Evolutionary conservation across 2,113 vertebrate species (phyloP).

Genomic region (Paralichthys olivaceus): DNA sequence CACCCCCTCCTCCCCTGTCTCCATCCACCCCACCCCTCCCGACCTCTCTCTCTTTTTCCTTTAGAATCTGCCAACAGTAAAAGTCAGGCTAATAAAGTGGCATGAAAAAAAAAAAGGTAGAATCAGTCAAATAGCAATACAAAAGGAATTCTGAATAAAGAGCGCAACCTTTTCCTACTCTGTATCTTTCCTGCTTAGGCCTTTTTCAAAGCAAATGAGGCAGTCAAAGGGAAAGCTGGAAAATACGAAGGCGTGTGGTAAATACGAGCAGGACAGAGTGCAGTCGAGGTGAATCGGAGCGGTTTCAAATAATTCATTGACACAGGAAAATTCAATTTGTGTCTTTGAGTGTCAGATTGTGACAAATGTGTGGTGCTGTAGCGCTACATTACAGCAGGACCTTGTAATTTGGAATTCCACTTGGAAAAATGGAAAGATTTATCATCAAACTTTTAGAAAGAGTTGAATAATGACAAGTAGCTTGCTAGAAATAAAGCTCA

Average conservation of each 20-base stretch:
- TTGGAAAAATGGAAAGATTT: slow-evolving; percentile 58
- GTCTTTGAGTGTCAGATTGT: slow-evolving; percentile 50
- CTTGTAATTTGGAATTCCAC: slow-evolving; percentile 49
- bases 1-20: slow-evolving; percentile 67
- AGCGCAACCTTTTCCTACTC: slow-evolving; percentile 59
- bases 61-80: slow-evolving; percentile 84
- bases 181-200: slow-evolving; percentile 12
- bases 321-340: slow-evolving; percentile 62
- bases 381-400: slow-evolving; percentile 9
- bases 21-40: slow-evolving; percentile 49
- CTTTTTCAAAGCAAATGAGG: slow-evolving; percentile 54
- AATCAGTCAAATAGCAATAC: slow-evolving; percentile 88
- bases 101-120: slow-evolving; percentile 50
- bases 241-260: slow-evolving; percentile 55
- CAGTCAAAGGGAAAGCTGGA: slow-evolving; percentile 48
- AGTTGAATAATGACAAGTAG: slow-evolving; percentile 8
- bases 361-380: slow-evolving; percentile 41
- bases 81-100: slow-evolving; percentile 90
- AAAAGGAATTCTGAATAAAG: slow-evolving; percentile 85
- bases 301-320: slow-evolving; percentile 72
- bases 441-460: slow-evolving; percentile 38
- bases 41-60: slow-evolving; percentile 37
- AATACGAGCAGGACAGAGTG: slow-evolving; percentile 44
- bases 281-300: slow-evolving; percentile 43
- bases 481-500: neutral